These are phyloP conservation scores for Crypturellus undulatus DNA, from an alignment of 2,113 vertebrate species.

Conservation along the genomic window DNA sequence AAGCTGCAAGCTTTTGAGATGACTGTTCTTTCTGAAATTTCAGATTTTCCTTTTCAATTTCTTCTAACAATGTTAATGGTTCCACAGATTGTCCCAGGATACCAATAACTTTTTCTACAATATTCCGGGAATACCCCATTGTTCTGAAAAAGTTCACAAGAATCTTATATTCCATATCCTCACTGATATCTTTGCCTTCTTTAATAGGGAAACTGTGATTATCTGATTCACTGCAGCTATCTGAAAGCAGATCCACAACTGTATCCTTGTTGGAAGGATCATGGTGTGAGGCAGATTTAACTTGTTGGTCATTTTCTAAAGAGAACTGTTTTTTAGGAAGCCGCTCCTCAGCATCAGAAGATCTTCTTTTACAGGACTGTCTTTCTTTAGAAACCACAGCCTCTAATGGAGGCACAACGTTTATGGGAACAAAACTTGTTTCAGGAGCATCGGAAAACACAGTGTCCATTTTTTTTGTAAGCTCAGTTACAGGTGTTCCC, in stretches of 20 bases:
- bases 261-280: slow-evolving; percentile 19
- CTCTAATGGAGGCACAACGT: slow-evolving; percentile 6
- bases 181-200: slow-evolving; percentile 81
- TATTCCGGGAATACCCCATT: slow-evolving; percentile 94
- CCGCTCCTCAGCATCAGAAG: slow-evolving; percentile 90
- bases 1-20: neutral
- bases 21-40: slow-evolving; percentile 55
- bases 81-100: slow-evolving; percentile 88
- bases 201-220: slow-evolving; percentile 64
- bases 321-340: slow-evolving; percentile 94
- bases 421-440: slow-evolving; percentile 66
- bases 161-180: slow-evolving; percentile 94
- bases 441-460: slow-evolving; percentile 83
- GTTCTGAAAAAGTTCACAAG: slow-evolving; percentile 97
- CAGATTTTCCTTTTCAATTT: slow-evolving; percentile 89
- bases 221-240: slow-evolving; percentile 11
- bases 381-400: slow-evolving; percentile 79
- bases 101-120: slow-evolving; percentile 92
- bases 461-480: slow-evolving; percentile 89
- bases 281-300: neutral
- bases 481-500: slow-evolving; percentile 92
- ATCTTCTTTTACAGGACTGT: slow-evolving; percentile 90
- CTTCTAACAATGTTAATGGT: slow-evolving; percentile 89
- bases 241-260: slow-evolving; percentile 62
- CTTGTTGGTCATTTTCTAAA: slow-evolving; percentile 79